Conservation (phyloP, 2,113 vertebrate genomes). For the Nestor notabilis region DNA sequence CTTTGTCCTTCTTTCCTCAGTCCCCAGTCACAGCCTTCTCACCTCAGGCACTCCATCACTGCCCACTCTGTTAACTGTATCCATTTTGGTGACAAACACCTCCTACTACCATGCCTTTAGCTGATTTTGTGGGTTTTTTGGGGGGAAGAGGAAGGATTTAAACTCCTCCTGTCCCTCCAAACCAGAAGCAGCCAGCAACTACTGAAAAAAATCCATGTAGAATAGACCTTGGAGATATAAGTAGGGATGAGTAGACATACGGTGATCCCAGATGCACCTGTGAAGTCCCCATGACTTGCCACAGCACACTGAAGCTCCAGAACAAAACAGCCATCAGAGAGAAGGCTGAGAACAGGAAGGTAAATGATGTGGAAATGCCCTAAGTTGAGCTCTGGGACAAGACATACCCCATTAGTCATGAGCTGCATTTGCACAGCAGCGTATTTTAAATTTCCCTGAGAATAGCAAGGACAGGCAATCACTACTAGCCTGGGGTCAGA, state of each 20-base stretch:
- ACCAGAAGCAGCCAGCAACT: not conserved
- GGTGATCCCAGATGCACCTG: not conserved
- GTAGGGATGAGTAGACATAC: not conserved
- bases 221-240: not conserved
- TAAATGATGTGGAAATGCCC: not conserved
- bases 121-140: accelerated
- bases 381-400: not conserved
- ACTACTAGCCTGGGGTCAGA: not conserved
- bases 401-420: not conserved
- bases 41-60: not conserved
- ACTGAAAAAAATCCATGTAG: not conserved
- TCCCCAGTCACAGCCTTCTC: not conserved
- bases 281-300: not conserved
- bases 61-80: not conserved
- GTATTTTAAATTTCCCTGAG: not conserved
- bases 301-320: not conserved
- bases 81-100: not conserved
- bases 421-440: not conserved
- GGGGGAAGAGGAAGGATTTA: not conserved
- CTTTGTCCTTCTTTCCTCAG: not conserved
- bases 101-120: not conserved
- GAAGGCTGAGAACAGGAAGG: not conserved
- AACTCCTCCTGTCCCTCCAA: not conserved
- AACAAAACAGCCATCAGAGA: not conserved
- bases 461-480: not conserved